Conservation (phyloP, 2,797 vertebrate genomes). For the Ataeniobius toweri region DNA sequence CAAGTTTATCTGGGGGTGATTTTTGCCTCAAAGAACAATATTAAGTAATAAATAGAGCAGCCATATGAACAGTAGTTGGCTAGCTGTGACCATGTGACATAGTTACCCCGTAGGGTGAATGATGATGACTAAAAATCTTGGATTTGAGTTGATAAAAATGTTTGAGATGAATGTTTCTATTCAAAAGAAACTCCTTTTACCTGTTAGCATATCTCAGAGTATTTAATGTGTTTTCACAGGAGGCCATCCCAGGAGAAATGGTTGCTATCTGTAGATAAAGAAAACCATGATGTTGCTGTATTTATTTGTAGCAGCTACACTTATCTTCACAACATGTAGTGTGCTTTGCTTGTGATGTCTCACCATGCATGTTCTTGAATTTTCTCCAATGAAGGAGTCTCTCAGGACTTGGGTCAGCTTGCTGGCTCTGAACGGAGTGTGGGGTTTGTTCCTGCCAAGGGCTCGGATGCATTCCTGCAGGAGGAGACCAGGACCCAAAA, state of each 20-base stretch:
- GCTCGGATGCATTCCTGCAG: conserved; percentile 95
- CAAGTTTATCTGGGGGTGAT: neutral
- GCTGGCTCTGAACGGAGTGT: conserved; percentile 97
- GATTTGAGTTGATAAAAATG: neutral
- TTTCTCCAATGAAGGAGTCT: conserved; percentile 99
- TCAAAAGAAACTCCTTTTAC: conserved; percentile 69
- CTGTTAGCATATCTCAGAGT: conserved; percentile 98
- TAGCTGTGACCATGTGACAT: neutral
- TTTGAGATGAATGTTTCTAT: neutral
- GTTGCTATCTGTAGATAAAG: conserved; percentile 87
- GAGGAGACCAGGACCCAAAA: neutral
- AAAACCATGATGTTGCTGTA: neutral
- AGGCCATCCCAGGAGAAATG: conserved; percentile 97
- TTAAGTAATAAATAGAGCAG: neutral
- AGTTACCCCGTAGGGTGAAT: neutral
- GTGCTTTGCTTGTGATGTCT: conserved; percentile 31
- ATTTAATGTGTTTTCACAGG: conserved; percentile 98
- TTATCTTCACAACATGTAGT: rapidly evolving
- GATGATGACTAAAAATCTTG: neutral
- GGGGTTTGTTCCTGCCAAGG: conserved; percentile 95
- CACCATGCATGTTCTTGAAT: conserved; percentile 98
- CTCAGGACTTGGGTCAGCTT: conserved; percentile 97
- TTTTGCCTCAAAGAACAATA: neutral
- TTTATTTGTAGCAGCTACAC: neutral
- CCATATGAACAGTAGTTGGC: neutral